Percentiles rank a stretch among this genome's conserved stretches.
Evolutionary conservation across 2,888 invertebrate genomes (phyloP).

Genomic region (Macroteleia sp.): DNA sequence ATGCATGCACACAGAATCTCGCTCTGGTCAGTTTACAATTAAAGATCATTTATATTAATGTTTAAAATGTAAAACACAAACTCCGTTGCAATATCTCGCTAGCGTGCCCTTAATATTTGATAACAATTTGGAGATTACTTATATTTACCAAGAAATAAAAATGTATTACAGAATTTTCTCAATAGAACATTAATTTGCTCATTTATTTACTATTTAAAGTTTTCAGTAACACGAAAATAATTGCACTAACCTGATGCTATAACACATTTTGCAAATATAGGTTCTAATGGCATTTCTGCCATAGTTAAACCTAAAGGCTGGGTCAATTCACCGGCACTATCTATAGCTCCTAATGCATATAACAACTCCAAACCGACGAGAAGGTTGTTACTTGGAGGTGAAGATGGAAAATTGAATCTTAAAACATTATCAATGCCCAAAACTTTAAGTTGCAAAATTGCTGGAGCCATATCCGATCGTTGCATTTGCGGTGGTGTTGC

Average conservation of each 20-base stretch:
- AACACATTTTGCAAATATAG: slow-evolving; percentile 94
- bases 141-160: too few relatives aligned
- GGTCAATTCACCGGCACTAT: slow-evolving; percentile 91
- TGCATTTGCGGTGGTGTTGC: slow-evolving; percentile 96
- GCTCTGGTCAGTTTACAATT: too few relatives aligned
- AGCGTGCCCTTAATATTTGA: too few relatives aligned
- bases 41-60: too few relatives aligned
- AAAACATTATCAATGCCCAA: slow-evolving; percentile 96
- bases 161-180: too few relatives aligned
- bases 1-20: too few relatives aligned
- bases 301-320: slow-evolving; percentile 91
- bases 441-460: slow-evolving; percentile 95
- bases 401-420: slow-evolving; percentile 95
- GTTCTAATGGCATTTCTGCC: slow-evolving; percentile 96
- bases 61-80: too few relatives aligned
- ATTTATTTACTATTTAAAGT: too few relatives aligned
- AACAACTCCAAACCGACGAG: slow-evolving; percentile 93
- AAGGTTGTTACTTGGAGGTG: slow-evolving; percentile 95
- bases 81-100: too few relatives aligned
- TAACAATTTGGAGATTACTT: too few relatives aligned
- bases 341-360: slow-evolving; percentile 93
- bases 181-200: slow-evolving; percentile 21
- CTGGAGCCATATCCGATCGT: slow-evolving; percentile 92
- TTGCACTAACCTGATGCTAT: slow-evolving; percentile 91
- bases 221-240: too few relatives aligned